phyloP scores from a whole-genome alignment of 2,888 invertebrate genomes.

The Ptychoptera contaminata region DNA sequence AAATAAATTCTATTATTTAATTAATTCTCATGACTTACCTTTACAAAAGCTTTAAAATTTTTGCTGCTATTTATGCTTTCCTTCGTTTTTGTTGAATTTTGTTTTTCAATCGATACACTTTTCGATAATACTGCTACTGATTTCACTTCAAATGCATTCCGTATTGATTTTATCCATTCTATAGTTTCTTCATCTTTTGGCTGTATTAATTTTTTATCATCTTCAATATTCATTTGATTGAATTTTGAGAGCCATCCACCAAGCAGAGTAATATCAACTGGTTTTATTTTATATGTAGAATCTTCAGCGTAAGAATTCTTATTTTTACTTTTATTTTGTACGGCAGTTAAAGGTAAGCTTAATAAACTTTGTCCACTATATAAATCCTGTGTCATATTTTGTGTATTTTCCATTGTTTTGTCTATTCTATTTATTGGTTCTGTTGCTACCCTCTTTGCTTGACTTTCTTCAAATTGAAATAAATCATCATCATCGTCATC shows the following conservation, averaged over 20 bases:
- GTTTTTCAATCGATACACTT: too few relatives aligned
- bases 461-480: constrained; percentile 7
- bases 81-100: too few relatives aligned
- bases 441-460: background rate
- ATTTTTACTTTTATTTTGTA: background rate
- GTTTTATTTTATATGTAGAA: background rate
- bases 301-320: background rate
- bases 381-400: constrained; percentile 8
- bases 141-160: constrained; percentile 17
- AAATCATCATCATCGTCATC: background rate
- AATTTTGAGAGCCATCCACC: constrained; percentile 23
- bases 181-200: constrained; percentile 6
- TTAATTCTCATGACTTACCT: constrained; percentile 16
- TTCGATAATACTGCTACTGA: background rate
- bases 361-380: too few relatives aligned
- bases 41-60: constrained; percentile 26
- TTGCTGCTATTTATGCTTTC: constrained; percentile 11
- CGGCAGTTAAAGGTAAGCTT: constrained; percentile 9
- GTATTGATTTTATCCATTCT: constrained; percentile 20
- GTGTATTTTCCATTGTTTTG: background rate
- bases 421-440: background rate
- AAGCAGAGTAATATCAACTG: constrained; percentile 5
- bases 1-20: background rate
- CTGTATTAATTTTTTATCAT: constrained; percentile 8
- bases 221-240: constrained; percentile 15